A percentile compares a stretch with the other conserved stretches of the same genome.
These are phyloP conservation scores for Phalacrocorax pelagicus DNA, from an alignment of 2,113 vertebrate species.

Conservation along the genomic window DNA sequence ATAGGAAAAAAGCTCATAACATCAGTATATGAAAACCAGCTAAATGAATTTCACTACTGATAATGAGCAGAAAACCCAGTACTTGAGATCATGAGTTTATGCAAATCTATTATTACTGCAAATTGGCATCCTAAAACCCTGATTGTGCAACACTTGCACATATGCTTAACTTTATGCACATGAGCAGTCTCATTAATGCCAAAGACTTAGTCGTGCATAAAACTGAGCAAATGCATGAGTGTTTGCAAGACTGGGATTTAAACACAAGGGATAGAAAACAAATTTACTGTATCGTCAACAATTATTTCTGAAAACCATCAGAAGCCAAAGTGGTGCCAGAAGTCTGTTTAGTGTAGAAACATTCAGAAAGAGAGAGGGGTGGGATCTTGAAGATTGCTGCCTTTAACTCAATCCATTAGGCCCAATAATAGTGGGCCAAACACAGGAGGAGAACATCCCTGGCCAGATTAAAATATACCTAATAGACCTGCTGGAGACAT, in stretches of 20 bases:
- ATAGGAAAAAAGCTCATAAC: background rate
- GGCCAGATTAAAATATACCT: background rate
- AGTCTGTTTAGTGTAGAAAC: background rate
- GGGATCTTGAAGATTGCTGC: background rate
- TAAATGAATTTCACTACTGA: background rate
- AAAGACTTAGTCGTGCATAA: slow-evolving; percentile 49
- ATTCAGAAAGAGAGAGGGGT: background rate
- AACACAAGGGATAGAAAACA: slow-evolving; percentile 58
- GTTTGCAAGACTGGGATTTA: slow-evolving; percentile 45
- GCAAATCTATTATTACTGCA: slow-evolving; percentile 60
- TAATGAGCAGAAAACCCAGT: slow-evolving; percentile 28
- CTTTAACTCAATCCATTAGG: background rate
- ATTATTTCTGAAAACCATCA: slow-evolving; percentile 62
- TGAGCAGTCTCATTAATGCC: slow-evolving; percentile 53
- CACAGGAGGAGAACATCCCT: background rate
- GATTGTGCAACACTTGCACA: slow-evolving; percentile 55
- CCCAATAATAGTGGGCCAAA: background rate
- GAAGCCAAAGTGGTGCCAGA: slow-evolving; percentile 35
- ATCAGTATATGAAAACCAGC: background rate
- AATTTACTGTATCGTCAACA: slow-evolving; percentile 68
- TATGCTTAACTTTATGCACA: slow-evolving; percentile 65
- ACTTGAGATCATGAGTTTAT: slow-evolving; percentile 35
- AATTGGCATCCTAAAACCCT: slow-evolving; percentile 58
- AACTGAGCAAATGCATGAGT: slow-evolving; percentile 44
- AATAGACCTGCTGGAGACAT: background rate